These are phyloP conservation scores for Spatulosminthurus flaviceps DNA, from an alignment of 2,888 invertebrate species.

Conservation along the genomic window DNA sequence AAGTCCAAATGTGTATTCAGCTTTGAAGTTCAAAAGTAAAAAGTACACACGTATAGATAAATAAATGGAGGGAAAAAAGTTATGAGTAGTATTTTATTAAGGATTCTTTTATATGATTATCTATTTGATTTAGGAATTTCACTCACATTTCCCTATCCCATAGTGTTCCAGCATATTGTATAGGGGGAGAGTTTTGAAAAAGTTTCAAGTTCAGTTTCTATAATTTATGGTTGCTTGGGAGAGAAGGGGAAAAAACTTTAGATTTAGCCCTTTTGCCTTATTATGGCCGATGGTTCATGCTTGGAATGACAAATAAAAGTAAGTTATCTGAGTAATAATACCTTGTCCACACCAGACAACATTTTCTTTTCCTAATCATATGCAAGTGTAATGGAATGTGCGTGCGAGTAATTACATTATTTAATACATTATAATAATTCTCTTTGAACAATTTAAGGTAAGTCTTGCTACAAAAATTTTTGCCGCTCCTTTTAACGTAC, in stretches of 20 bases:
- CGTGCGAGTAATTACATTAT: neutral
- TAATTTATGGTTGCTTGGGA: neutral
- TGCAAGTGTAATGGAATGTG: neutral
- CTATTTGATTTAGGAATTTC: conserved; percentile 1
- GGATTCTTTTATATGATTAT: neutral
- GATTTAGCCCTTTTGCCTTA: no score
- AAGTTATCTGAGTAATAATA: neutral
- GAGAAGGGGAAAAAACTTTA: neutral
- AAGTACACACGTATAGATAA: no score
- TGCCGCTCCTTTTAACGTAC: no score
- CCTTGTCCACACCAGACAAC: neutral
- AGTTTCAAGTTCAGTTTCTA: neutral
- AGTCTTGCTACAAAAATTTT: no score
- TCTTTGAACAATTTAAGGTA: neutral
- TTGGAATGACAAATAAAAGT: neutral
- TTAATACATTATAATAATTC: neutral
- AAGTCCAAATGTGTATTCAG: no score
- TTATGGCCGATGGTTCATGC: neutral
- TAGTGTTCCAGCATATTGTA: neutral
- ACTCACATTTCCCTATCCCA: neutral
- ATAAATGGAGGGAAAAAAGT: neutral
- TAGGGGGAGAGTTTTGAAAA: neutral
- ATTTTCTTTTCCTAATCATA: neutral
- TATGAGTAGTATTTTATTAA: neutral
- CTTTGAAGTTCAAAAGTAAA: no score